Evolutionary conservation across 2,888 invertebrate species (phyloP).

Genomic region (Brachyopa scutellaris): DNA sequence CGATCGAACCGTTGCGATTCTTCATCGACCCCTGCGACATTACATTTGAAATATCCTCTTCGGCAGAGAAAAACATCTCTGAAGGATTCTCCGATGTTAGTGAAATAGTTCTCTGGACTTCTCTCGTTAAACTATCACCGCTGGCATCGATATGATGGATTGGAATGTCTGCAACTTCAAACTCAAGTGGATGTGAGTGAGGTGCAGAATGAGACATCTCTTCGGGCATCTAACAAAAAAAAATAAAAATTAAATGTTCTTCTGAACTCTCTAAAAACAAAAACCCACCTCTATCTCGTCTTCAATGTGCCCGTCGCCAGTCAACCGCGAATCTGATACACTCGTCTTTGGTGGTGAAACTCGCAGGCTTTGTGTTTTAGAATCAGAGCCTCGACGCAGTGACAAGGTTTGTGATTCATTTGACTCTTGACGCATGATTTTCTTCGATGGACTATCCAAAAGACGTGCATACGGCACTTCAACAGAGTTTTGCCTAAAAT

Average conservation of each 20-base stretch:
- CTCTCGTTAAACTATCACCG: slow-evolving; percentile 79
- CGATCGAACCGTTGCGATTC: slow-evolving; percentile 79
- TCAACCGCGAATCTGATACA: slow-evolving; percentile 92
- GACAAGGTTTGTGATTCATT: slow-evolving; percentile 82
- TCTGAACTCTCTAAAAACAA: neutral
- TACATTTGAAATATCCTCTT: slow-evolving; percentile 88
- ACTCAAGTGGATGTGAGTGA: slow-evolving; percentile 81
- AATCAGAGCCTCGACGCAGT: slow-evolving; percentile 84
- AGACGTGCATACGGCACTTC: slow-evolving; percentile 90
- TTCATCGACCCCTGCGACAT: slow-evolving; percentile 80
- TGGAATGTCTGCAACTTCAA: slow-evolving; percentile 81
- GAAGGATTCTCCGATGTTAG: slow-evolving; percentile 95
- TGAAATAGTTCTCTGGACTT: slow-evolving; percentile 90
- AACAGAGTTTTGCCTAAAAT: slow-evolving; percentile 78
- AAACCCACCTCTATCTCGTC: slow-evolving; percentile 82
- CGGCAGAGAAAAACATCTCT: slow-evolving; percentile 96
- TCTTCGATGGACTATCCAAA: slow-evolving; percentile 85
- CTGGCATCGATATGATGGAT: slow-evolving; percentile 75
- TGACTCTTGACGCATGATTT: slow-evolving; percentile 80
- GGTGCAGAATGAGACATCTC: slow-evolving; percentile 82
- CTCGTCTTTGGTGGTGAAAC: slow-evolving; percentile 90
- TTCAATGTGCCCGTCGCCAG: slow-evolving; percentile 84
- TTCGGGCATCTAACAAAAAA: slow-evolving; percentile 78
- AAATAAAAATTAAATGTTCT: slow-evolving; percentile 3
- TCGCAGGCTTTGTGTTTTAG: slow-evolving; percentile 78